These are phyloP conservation scores for Dipodomys ordii DNA, from an alignment of 2,113 vertebrate species.

Conservation along the genomic window DNA sequence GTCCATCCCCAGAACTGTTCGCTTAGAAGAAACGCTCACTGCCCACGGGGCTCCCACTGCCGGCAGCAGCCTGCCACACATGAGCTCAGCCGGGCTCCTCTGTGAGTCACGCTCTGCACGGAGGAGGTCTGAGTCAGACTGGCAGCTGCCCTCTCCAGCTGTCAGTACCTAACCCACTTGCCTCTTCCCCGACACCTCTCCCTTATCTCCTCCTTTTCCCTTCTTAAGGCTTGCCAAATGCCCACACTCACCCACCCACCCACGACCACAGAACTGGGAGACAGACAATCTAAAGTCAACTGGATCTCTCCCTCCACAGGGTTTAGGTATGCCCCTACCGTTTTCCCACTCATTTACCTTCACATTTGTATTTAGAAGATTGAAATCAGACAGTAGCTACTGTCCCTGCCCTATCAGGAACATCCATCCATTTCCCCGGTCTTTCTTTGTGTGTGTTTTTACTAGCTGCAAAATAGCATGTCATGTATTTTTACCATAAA, in stretches of 20 bases:
- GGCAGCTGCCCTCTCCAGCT: neutral
- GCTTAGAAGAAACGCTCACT: neutral
- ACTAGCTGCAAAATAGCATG: no score
- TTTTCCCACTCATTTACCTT: neutral
- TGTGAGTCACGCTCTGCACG: constrained; percentile 4
- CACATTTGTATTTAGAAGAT: constrained; percentile 16
- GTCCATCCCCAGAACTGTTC: neutral
- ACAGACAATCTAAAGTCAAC: neutral
- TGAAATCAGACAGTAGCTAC: neutral
- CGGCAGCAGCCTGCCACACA: neutral
- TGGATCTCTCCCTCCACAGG: neutral
- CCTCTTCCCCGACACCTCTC: neutral
- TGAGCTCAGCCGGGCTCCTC: constrained; percentile 29
- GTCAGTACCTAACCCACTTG: constrained; percentile 12
- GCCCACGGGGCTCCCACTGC: neutral
- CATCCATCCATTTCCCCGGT: neutral
- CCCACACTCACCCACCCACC: constrained; percentile 43
- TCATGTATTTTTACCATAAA: neutral
- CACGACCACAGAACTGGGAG: neutral
- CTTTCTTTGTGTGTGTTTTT: neutral
- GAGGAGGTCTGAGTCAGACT: constrained; percentile 34
- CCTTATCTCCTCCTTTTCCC: neutral
- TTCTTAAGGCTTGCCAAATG: constrained; percentile 38
- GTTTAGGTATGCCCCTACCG: neutral
- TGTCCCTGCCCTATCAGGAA: neutral